Percentiles rank a stretch among this genome's conserved stretches.
phyloP scores from a whole-genome alignment of 1,140 invertebrate genomes.

The Apis cerana region DNA sequence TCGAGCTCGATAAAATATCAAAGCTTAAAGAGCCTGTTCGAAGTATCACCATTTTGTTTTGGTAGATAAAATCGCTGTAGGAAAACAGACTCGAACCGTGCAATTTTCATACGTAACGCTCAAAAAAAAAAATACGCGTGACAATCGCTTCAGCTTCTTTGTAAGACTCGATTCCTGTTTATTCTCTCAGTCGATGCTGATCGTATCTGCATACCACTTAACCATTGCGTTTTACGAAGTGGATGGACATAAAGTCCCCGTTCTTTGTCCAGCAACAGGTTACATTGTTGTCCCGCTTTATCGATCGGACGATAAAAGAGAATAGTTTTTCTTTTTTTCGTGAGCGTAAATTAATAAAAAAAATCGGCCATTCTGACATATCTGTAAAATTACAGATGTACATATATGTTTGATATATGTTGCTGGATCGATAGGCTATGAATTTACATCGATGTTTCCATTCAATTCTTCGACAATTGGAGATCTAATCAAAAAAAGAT shows the following conservation, averaged over 20 bases:
- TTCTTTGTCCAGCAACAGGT: constrained; percentile 53
- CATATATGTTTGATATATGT: constrained; percentile 3
- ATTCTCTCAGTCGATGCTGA: constrained; percentile 37
- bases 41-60: neutral
- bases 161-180: constrained; percentile 22
- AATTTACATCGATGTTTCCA: constrained; percentile 17
- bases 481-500: neutral
- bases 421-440: constrained; percentile 29
- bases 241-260: constrained; percentile 56
- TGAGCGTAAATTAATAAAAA: constrained; percentile 1
- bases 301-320: neutral
- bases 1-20: neutral
- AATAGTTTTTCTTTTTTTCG: neutral
- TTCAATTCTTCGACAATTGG: neutral
- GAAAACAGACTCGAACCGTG: neutral
- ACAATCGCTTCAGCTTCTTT: constrained; percentile 27
- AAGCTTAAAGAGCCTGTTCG: neutral
- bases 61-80: no score
- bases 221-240: constrained; percentile 64
- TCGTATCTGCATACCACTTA: constrained; percentile 56
- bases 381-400: constrained; percentile 36
- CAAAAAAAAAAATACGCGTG: neutral
- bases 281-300: constrained; percentile 46
- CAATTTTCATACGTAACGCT: constrained; percentile 23
- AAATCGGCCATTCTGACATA: constrained; percentile 8